phyloP scores from a whole-genome alignment of 2,797 vertebrate genomes.

The Petrocephalus schoutedeni region DNA sequence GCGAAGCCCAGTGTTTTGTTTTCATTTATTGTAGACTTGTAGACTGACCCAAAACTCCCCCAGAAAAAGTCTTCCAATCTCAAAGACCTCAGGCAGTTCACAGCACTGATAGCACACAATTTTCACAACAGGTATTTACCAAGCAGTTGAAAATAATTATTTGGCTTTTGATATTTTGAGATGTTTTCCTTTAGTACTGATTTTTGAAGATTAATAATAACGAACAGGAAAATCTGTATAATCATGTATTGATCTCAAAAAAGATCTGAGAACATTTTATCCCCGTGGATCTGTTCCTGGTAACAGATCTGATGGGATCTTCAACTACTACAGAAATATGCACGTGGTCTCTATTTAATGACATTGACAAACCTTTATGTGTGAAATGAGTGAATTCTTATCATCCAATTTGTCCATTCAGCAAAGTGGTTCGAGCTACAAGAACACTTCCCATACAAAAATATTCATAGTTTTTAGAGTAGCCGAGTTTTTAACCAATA shows the following conservation, averaged over 20 bases:
- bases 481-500: neutral
- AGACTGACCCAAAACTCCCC: too few relatives aligned
- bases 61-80: too few relatives aligned
- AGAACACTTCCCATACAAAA: neutral
- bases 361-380: neutral
- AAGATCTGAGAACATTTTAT: neutral
- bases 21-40: too few relatives aligned
- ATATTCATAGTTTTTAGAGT: neutral
- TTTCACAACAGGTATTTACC: neutral
- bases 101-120: neutral
- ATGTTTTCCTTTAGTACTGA: neutral
- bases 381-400: neutral
- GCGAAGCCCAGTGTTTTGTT: too few relatives aligned
- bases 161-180: neutral
- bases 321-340: neutral
- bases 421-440: neutral
- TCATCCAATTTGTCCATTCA: neutral
- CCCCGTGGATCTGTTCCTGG: neutral
- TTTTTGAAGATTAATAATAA: neutral
- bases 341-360: neutral
- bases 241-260: neutral
- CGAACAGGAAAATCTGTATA: neutral
- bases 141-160: neutral
- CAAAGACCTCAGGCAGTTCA: neutral
- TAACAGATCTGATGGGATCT: neutral